Conservation (phyloP, 2,888 invertebrate species). For the Altica lythri region DNA sequence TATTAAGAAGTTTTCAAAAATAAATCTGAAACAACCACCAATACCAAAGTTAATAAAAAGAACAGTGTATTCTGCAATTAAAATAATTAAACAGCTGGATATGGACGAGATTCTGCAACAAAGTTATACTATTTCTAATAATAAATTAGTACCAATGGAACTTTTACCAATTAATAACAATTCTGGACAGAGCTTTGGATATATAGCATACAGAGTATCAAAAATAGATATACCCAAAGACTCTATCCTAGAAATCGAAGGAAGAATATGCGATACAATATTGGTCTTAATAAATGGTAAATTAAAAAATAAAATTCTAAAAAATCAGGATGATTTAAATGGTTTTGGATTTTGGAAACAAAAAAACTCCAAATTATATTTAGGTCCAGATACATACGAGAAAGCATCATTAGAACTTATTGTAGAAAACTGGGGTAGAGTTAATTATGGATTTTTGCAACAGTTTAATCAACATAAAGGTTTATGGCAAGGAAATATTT, state of each 20-base stretch:
- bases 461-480: slow-evolving; percentile 57
- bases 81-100: slow-evolving; percentile 28
- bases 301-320: slow-evolving; percentile 52
- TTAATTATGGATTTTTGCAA: slow-evolving; percentile 60
- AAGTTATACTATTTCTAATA: background rate
- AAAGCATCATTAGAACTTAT: slow-evolving; percentile 56
- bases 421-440: slow-evolving; percentile 81
- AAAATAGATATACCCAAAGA: slow-evolving; percentile 41
- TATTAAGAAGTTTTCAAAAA: slow-evolving; percentile 44
- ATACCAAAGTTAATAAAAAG: slow-evolving; percentile 46
- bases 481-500: slow-evolving; percentile 54
- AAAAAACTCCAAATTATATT: slow-evolving; percentile 45
- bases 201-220: slow-evolving; percentile 58
- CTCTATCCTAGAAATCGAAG: slow-evolving; percentile 49
- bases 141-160: slow-evolving; percentile 46
- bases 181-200: slow-evolving; percentile 63
- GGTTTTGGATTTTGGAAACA: slow-evolving; percentile 57
- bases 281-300: slow-evolving; percentile 58
- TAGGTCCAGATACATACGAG: slow-evolving; percentile 38
- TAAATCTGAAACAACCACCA: slow-evolving; percentile 45
- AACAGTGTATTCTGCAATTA: slow-evolving; percentile 46
- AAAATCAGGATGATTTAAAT: slow-evolving; percentile 45
- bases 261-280: slow-evolving; percentile 58
- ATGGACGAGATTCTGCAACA: slow-evolving; percentile 7
- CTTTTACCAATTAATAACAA: slow-evolving; percentile 50